Conservation (phyloP, 2,113 vertebrate genomes). For the Charina bottae region DNA sequence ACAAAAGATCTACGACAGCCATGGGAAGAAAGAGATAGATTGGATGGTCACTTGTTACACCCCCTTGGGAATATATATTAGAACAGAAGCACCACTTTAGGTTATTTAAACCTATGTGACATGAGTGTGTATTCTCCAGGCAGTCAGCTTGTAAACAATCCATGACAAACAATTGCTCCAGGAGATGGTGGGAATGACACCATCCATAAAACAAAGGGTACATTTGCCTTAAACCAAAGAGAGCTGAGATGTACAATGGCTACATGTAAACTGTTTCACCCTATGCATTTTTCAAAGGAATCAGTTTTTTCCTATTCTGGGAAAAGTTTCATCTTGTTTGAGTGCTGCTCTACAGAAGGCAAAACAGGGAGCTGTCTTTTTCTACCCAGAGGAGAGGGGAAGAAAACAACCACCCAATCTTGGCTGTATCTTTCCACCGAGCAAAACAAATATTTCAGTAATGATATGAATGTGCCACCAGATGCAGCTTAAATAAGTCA, state of each 20-base stretch:
- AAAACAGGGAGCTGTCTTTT: not conserved
- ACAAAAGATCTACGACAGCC: constrained; percentile 25
- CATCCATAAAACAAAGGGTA: constrained; percentile 60
- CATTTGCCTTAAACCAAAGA: constrained; percentile 55
- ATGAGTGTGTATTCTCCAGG: constrained; percentile 26
- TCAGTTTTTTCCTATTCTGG: not conserved
- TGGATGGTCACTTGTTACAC: constrained; percentile 44
- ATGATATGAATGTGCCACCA: not conserved
- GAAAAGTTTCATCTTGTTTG: not conserved
- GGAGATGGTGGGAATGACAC: constrained; percentile 49
- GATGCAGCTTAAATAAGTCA: not conserved
- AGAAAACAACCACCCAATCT: not conserved
- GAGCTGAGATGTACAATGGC: constrained; percentile 16
- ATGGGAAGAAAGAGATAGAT: constrained; percentile 31
- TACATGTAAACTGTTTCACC: constrained; percentile 31
- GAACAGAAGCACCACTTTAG: constrained; percentile 49
- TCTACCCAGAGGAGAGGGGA: not conserved
- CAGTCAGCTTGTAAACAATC: constrained; percentile 52
- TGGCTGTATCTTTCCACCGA: not conserved
- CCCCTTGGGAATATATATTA: constrained; percentile 48
- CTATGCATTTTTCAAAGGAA: constrained; percentile 1
- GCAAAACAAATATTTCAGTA: not conserved
- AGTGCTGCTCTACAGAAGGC: not conserved
- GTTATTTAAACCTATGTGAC: constrained; percentile 50
- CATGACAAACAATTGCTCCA: constrained; percentile 42